phyloP scores from a whole-genome alignment of 2,113 vertebrate species.

The Cranoglanis bouderius region DNA sequence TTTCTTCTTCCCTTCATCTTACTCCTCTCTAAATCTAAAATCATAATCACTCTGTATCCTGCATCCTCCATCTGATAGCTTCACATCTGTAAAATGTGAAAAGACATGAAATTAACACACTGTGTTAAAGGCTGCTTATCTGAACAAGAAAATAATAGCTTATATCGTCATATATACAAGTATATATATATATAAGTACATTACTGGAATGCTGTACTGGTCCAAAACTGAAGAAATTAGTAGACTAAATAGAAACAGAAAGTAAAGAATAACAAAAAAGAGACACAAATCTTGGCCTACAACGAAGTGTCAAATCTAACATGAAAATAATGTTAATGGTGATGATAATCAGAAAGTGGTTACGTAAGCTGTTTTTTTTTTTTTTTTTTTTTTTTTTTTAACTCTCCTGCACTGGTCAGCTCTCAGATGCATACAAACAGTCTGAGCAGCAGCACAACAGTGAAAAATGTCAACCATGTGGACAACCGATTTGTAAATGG shows the following conservation, averaged over 20 bases:
- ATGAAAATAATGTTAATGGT: background rate
- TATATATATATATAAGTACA: background rate
- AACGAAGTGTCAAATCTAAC: background rate
- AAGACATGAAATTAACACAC: background rate
- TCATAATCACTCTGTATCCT: background rate
- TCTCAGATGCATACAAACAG: background rate
- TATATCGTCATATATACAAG: background rate
- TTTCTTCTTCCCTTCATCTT: background rate
- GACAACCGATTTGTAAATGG: background rate
- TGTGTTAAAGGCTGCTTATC: background rate
- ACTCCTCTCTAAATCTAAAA: conserved; percentile 13
- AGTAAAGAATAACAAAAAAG: background rate
- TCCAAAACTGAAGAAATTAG: background rate
- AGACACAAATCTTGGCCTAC: background rate
- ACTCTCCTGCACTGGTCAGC: background rate
- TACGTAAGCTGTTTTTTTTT: background rate
- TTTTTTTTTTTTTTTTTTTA: too few relatives aligned
- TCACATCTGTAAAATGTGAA: background rate
- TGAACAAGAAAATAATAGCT: background rate
- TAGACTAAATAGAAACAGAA: background rate
- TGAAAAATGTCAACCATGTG: background rate
- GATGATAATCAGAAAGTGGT: background rate
- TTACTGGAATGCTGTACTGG: background rate
- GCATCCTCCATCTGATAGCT: background rate
- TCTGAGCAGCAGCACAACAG: background rate